These are phyloP conservation scores for Tinea trinotella DNA, from an alignment of 2,888 invertebrate species.

Conservation along the genomic window DNA sequence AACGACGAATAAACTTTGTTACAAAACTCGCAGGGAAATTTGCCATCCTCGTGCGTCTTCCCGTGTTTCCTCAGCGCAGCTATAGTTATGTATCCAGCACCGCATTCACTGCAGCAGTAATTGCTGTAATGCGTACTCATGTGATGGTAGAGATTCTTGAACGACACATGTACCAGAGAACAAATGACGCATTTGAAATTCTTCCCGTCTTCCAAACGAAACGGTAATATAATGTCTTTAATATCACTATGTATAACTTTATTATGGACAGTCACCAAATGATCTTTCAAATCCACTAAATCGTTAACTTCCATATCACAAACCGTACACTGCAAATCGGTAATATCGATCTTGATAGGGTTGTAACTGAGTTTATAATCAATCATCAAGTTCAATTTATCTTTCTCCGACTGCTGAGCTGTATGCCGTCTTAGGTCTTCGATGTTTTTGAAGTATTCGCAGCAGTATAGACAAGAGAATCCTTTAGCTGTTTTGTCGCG, in stretches of 20 bases:
- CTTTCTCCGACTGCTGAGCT: conserved; percentile 48
- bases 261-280: conserved; percentile 43
- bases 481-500: conserved; percentile 58
- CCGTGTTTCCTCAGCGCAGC: conserved; percentile 60
- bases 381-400: conserved; percentile 57
- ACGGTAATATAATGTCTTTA: conserved; percentile 61
- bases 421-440: conserved; percentile 50
- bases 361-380: conserved; percentile 65
- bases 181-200: conserved; percentile 57
- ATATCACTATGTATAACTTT: conserved; percentile 53
- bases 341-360: conserved; percentile 61
- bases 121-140: conserved; percentile 66
- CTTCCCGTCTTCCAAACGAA: conserved; percentile 49
- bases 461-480: conserved; percentile 64
- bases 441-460: conserved; percentile 48
- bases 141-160: conserved; percentile 60
- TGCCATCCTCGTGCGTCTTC: conserved; percentile 60
- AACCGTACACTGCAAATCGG: conserved; percentile 46
- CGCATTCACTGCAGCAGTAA: conserved; percentile 62
- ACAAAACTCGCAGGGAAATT: conserved; percentile 68
- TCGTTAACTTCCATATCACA: conserved; percentile 49
- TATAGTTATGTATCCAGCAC: conserved; percentile 56
- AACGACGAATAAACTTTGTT: conserved; percentile 67
- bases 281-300: conserved; percentile 52
- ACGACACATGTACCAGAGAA: conserved; percentile 55